Base-by-base conservation (phyloP, 1,140 invertebrate genomes). In the Limonius californicus region DNA sequence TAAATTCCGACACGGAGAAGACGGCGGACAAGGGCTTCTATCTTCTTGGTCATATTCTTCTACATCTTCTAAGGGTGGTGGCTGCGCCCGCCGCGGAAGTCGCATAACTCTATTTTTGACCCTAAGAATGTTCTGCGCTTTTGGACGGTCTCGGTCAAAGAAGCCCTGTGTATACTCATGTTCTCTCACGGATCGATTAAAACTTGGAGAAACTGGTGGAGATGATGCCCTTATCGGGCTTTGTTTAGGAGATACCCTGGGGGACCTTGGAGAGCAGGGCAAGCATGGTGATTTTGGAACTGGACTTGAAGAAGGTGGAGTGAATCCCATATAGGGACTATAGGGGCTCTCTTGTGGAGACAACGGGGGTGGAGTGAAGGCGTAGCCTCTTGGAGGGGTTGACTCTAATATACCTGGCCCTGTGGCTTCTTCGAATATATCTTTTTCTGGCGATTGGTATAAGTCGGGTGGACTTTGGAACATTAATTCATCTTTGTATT, bases 111-210 rank as follows among this genome's bases (percentile, higher is more conserved):
- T 57, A 16, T 57, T 32, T 15, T 32, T 18, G 3, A 27, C 39
- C 8, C 30, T 57, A 18, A 57, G 27, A 19, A 8, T 14, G 11
- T 57, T 57, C 2, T n/a, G 12, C 32, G 54, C 54, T 23, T 23
- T 57, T 3, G 54, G 54, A 9, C 54, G 54, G 8, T 8, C 15
- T 1, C 18, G 21, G 39, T 57, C 23, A 16, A 57, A 57, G 54
- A 57, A 57, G 12, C 30, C 14, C 12, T 57, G 23, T 20, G 56
- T 57, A 42, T 43, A 57, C 18, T 57, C 21, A 45, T 57, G 56
- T 57, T 57, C 35, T 45, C 15, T 4, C 2, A 57, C 1, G 21
- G 32, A 42, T 16, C 21, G 23, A 20, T 35, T 42, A n/a, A 57
- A 57, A 12, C 20, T 18, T 30, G 56, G 56, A 15, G 54, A 57